Conservation (phyloP, 2,888 invertebrate genomes). For the Dolichomitus sp. region DNA sequence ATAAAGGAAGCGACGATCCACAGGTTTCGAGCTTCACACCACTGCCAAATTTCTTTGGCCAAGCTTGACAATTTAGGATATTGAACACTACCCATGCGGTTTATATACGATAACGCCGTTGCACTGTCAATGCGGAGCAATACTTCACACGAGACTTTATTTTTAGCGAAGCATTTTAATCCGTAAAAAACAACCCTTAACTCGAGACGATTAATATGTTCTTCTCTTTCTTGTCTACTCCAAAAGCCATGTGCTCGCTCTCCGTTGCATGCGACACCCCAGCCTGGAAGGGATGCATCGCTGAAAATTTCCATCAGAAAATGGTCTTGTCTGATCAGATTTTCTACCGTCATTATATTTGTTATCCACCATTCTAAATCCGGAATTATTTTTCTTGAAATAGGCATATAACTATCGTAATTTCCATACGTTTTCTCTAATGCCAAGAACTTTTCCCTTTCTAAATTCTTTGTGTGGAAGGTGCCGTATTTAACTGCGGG, state of each 20-base stretch:
- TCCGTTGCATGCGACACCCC: slow-evolving; percentile 57
- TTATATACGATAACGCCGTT: slow-evolving; percentile 45
- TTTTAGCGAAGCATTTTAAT: slow-evolving; percentile 42
- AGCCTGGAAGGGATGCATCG: slow-evolving; percentile 68
- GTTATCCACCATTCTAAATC: slow-evolving; percentile 64
- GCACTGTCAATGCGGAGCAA: slow-evolving; percentile 3
- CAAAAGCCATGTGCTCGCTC: slow-evolving; percentile 37
- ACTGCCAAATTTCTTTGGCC: slow-evolving; percentile 50
- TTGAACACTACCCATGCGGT: slow-evolving; percentile 44
- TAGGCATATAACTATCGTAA: slow-evolving; percentile 39
- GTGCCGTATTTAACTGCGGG: background rate
- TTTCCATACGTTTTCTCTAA: slow-evolving; percentile 17
- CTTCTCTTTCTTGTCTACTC: slow-evolving; percentile 3
- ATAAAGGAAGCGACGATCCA: slow-evolving; percentile 64
- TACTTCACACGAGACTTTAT: background rate
- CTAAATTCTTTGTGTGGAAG: slow-evolving; percentile 5
- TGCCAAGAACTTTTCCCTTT: background rate
- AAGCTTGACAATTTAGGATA: slow-evolving; percentile 28
- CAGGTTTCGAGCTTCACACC: slow-evolving; percentile 42
- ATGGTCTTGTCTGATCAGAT: slow-evolving; percentile 37
- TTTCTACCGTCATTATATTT: slow-evolving; percentile 13
- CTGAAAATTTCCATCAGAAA: slow-evolving; percentile 59
- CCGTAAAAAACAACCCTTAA: slow-evolving; percentile 54
- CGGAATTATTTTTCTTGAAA: background rate
- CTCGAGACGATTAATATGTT: slow-evolving; percentile 60